phyloP scores from a whole-genome alignment of 2,888 invertebrate genomes.

The Agonum fuliginosum region DNA sequence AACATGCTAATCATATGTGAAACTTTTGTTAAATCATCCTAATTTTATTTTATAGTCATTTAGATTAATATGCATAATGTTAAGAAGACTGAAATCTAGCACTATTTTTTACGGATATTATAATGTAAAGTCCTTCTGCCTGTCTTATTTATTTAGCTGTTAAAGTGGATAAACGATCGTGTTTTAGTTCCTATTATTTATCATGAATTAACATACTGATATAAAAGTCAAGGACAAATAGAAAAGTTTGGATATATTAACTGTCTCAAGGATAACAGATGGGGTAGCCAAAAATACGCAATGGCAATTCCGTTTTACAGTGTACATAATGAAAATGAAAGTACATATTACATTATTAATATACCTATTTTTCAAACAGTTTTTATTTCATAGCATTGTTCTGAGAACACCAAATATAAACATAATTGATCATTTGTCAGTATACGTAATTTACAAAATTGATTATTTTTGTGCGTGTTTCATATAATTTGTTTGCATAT shows the following conservation, averaged over 20 bases:
- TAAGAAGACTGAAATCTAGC: too few relatives aligned
- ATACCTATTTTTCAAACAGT: background rate
- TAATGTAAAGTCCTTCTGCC: background rate
- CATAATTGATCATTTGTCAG: conserved; percentile 22
- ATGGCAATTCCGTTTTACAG: conserved; percentile 13
- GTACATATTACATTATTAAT: conserved; percentile 14
- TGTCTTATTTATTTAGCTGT: conserved; percentile 10
- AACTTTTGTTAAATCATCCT: too few relatives aligned
- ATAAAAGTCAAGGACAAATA: conserved; percentile 46
- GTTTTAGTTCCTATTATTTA: background rate
- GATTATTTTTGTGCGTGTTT: conserved; percentile 39
- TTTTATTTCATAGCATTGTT: too few relatives aligned
- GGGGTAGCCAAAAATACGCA: conserved; percentile 23
- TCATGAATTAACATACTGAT: conserved; percentile 33
- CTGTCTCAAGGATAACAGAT: conserved; percentile 40
- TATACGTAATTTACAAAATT: conserved; percentile 14
- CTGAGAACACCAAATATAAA: too few relatives aligned
- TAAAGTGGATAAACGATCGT: conserved; percentile 6
- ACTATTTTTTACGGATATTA: too few relatives aligned
- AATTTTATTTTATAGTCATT: too few relatives aligned
- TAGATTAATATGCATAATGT: too few relatives aligned
- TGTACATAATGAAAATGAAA: background rate
- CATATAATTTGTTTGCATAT: conserved; percentile 25
- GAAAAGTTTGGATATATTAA: conserved; percentile 36
- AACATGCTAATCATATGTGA: too few relatives aligned